phyloP scores from a whole-genome alignment of 2,113 vertebrate species.

The Dicerorhinus sumatrensis region DNA sequence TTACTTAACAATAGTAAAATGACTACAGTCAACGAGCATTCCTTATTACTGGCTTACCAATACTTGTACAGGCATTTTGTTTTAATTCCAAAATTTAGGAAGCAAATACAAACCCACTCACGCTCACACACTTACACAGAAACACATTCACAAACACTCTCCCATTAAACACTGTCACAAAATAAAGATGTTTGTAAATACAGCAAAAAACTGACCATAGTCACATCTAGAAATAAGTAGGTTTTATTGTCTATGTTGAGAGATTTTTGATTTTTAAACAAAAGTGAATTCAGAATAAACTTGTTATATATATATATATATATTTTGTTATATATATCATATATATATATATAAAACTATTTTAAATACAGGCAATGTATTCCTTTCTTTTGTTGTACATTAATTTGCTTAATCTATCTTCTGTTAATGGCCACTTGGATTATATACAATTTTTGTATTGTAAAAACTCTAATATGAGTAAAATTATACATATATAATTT shows the following conservation, averaged over 20 bases:
- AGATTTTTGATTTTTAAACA: neutral
- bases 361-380: neutral
- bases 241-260: neutral
- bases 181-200: no score
- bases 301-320: no score
- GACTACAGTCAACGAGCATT: neutral
- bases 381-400: neutral
- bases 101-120: neutral
- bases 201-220: neutral
- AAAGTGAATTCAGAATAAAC: neutral
- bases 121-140: neutral
- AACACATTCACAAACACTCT: neutral
- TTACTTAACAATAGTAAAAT: neutral
- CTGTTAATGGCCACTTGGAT: accelerated
- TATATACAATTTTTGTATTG: neutral
- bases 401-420: neutral
- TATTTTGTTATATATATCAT: neutral
- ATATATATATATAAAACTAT: neutral
- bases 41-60: neutral
- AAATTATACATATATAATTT: neutral
- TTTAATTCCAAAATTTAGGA: neutral
- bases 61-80: accelerated
- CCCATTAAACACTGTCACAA: neutral
- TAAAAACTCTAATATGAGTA: neutral
- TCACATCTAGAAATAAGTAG: neutral